Evolutionary conservation across 2,888 invertebrate species (phyloP).

Genomic region (Macroteleia sp.): DNA sequence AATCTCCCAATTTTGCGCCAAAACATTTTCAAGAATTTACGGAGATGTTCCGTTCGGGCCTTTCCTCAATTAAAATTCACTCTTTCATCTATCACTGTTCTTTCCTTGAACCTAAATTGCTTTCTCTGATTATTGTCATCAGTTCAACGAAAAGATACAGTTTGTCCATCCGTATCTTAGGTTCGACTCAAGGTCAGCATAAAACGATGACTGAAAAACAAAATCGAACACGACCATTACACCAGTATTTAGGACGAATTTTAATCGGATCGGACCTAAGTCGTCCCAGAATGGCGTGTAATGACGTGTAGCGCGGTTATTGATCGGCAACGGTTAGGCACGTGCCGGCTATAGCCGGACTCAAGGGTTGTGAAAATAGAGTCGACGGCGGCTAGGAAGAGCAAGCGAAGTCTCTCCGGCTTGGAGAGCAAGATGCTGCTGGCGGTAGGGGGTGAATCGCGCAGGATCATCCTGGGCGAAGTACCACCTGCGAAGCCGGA

Average conservation of each 20-base stretch:
- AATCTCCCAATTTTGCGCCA: no score
- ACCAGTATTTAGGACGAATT: neutral
- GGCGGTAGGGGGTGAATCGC: constrained; percentile 85
- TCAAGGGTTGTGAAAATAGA: constrained; percentile 41
- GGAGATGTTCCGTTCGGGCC: no score
- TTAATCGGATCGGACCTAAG: constrained; percentile 26
- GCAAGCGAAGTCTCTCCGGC: constrained; percentile 19
- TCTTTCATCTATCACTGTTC: no score
- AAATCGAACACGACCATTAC: no score
- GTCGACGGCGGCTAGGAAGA: constrained; percentile 22
- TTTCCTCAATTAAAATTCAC: no score
- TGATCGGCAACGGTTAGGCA: constrained; percentile 40
- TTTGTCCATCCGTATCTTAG: no score
- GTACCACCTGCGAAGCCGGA: constrained; percentile 79
- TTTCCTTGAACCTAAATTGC: no score
- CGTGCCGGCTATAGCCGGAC: constrained; percentile 35
- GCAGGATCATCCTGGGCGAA: constrained; percentile 81
- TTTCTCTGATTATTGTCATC: no score
- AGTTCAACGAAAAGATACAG: no score
- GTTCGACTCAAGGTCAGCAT: no score
- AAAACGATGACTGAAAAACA: no score
- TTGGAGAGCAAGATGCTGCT: constrained; percentile 84
- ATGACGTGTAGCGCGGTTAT: constrained; percentile 41
- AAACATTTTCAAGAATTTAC: no score
- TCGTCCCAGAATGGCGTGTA: constrained; percentile 19